phyloP scores from a whole-genome alignment of 2,888 invertebrate species.

The Loripinus fragilis region DNA sequence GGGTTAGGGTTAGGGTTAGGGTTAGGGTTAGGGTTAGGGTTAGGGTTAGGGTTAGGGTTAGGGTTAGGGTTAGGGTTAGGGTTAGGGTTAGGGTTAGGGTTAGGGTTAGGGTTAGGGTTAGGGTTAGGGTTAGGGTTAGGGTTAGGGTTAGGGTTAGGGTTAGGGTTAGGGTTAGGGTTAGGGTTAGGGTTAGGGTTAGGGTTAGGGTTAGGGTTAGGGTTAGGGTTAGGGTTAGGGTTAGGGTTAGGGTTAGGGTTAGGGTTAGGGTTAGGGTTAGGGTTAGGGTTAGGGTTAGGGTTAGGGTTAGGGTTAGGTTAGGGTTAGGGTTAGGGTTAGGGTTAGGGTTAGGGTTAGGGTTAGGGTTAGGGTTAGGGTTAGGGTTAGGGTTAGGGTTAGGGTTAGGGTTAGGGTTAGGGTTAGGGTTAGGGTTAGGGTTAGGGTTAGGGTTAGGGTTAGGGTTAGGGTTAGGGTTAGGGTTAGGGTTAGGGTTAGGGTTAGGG shows the following conservation, averaged over 20 bases:
- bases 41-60: conserved; percentile 16
- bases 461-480: neutral
- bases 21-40: conserved; percentile 16
- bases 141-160: conserved; percentile 17
- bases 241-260: conserved; percentile 33
- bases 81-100: conserved; percentile 23
- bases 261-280: conserved; percentile 23
- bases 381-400: neutral
- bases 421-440: conserved; percentile 8
- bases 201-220: conserved; percentile 30
- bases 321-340: neutral
- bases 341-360: neutral
- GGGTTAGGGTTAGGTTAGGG: conserved; percentile 11
- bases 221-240: conserved; percentile 43
- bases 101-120: conserved; percentile 27
- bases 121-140: conserved; percentile 25
- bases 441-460: neutral
- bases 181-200: conserved; percentile 13
- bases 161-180: neutral
- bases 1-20: conserved; percentile 1
- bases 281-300: conserved; percentile 13
- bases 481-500: neutral
- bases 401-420: neutral
- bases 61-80: conserved; percentile 18
- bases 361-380: neutral